Evolutionary conservation across 1,140 invertebrate species (phyloP).

Genomic region (Odontomachus brunneus): DNA sequence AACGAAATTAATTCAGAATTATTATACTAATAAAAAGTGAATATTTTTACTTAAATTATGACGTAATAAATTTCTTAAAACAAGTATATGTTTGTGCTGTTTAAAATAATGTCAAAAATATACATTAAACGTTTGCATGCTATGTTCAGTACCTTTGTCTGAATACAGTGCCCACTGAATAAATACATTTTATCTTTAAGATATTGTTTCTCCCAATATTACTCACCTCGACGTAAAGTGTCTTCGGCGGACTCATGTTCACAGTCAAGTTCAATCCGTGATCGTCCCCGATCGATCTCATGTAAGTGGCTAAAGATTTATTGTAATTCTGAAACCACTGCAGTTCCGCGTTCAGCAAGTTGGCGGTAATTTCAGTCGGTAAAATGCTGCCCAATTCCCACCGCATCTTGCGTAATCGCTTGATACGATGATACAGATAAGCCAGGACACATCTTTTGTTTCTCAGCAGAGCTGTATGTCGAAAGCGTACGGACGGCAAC

Average conservation of each 20-base stretch:
- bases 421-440: conserved; percentile 94
- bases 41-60: too few species aligned
- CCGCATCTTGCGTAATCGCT: conserved; percentile 92
- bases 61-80: too few species aligned
- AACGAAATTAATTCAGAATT: too few species aligned
- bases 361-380: conserved; percentile 92
- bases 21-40: too few species aligned
- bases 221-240: conserved; percentile 93
- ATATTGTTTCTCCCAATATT: too few species aligned
- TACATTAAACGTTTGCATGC: too few species aligned
- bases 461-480: conserved; percentile 93
- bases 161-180: too few species aligned
- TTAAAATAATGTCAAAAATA: too few species aligned
- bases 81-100: too few species aligned
- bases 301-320: conserved; percentile 94
- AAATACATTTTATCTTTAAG: too few species aligned
- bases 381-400: conserved; percentile 98
- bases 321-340: conserved; percentile 96
- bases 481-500: conserved; percentile 90
- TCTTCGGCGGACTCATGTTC: conserved; percentile 96
- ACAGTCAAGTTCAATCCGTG: conserved; percentile 94
- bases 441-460: conserved; percentile 96
- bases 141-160: too few species aligned
- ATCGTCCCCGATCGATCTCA: conserved; percentile 93
- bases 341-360: conserved; percentile 93